phyloP scores from a whole-genome alignment of 2,113 vertebrate species.

The Psettodes erumei region DNA sequence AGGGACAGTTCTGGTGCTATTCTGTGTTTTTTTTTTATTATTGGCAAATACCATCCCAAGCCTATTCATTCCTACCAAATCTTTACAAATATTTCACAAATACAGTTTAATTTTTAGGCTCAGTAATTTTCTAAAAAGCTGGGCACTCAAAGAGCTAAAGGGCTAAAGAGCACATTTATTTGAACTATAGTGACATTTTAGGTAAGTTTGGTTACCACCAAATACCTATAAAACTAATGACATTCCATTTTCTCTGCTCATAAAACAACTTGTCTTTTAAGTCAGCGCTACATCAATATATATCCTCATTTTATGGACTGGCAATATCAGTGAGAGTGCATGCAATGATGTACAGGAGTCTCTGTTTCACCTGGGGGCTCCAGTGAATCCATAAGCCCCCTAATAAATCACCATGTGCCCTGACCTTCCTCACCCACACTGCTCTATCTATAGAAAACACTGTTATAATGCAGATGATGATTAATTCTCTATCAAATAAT shows the following conservation, averaged over 20 bases:
- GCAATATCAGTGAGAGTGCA: not conserved
- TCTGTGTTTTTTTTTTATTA: not conserved
- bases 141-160: not conserved
- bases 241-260: not conserved
- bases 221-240: too few species aligned
- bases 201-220: too few species aligned
- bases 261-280: conserved; percentile 14
- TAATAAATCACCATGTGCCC: conserved; percentile 46
- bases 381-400: conserved; percentile 26
- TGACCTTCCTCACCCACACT: conserved; percentile 18
- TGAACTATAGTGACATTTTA: too few species aligned
- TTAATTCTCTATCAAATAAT: conserved; percentile 40
- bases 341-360: conserved; percentile 7
- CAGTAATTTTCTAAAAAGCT: not conserved
- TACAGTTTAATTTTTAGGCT: not conserved
- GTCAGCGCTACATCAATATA: conserved; percentile 23
- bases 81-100: not conserved
- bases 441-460: conserved; percentile 24
- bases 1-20: accelerated
- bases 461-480: conserved; percentile 33
- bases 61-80: not conserved
- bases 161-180: too few species aligned
- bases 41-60: not conserved
- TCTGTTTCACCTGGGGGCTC: conserved; percentile 2
- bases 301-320: conserved; percentile 42